Evolutionary conservation across 1,140 invertebrate genomes (phyloP).

Genomic region (Drosophila kanapiae): DNA sequence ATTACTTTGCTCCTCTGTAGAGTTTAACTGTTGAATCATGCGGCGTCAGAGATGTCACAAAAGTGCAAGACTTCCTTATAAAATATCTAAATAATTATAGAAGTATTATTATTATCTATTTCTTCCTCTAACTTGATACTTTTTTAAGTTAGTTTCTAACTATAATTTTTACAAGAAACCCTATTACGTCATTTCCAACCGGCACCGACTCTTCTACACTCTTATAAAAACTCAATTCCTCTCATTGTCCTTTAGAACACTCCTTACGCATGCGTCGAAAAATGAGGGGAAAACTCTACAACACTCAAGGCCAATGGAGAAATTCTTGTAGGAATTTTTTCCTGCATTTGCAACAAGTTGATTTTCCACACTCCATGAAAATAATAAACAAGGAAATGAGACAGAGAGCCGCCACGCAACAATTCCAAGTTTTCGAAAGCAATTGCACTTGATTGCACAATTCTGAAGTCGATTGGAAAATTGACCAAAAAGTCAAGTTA

Average conservation of each 20-base stretch:
- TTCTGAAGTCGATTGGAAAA: slow-evolving; percentile 72
- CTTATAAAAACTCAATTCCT: slow-evolving; percentile 45
- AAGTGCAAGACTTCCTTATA: background rate
- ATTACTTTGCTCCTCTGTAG: slow-evolving; percentile 35
- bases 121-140: background rate
- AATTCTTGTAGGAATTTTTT: slow-evolving; percentile 12
- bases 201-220: slow-evolving; percentile 35
- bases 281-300: slow-evolving; percentile 51
- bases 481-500: slow-evolving; percentile 64
- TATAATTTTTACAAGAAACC: background rate
- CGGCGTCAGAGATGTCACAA: too few species aligned
- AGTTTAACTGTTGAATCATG: slow-evolving; percentile 70
- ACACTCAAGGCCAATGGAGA: slow-evolving; percentile 16
- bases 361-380: slow-evolving; percentile 6
- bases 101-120: background rate
- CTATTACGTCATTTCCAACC: slow-evolving; percentile 72
- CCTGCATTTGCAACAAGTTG: slow-evolving; percentile 73
- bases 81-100: background rate
- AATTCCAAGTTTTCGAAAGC: slow-evolving; percentile 9
- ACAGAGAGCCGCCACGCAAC: background rate
- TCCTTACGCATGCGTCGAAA: slow-evolving; percentile 51
- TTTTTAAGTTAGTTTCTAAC: background rate
- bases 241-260: background rate
- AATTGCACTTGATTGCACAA: slow-evolving; percentile 74
- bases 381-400: slow-evolving; percentile 6